These are phyloP conservation scores for Tokudaia tokunoshimensis DNA, from an alignment of 2,797 vertebrate genomes.

Conservation along the genomic window DNA sequence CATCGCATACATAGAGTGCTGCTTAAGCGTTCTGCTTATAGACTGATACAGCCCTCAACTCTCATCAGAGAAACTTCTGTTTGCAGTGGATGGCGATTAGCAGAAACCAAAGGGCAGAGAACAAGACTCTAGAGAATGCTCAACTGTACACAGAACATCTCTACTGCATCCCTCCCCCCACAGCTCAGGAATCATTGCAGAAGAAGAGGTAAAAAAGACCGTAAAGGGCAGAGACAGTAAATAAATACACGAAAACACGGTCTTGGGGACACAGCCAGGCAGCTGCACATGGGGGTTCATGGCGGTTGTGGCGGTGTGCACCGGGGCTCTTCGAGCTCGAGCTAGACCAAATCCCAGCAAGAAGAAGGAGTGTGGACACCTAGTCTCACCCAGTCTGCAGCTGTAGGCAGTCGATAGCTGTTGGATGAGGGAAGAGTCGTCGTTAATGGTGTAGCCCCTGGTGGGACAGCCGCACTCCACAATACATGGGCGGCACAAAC, in stretches of 20 bases:
- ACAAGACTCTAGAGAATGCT: background rate
- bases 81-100: background rate
- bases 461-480: background rate
- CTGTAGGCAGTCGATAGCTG: background rate
- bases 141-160: too few species aligned
- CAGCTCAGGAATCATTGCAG: background rate
- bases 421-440: too few species aligned
- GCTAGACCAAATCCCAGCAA: background rate
- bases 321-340: background rate
- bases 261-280: background rate
- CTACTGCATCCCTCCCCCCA: background rate
- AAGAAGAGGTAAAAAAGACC: background rate
- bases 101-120: background rate
- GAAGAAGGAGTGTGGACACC: background rate
- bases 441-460: background rate
- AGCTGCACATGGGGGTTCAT: background rate
- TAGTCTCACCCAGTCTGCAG: background rate
- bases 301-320: too few species aligned
- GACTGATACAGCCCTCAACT: too few species aligned
- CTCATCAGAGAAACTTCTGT: too few species aligned
- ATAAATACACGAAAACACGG: background rate
- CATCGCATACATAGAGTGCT: background rate
- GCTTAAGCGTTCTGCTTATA: background rate
- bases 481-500: too few species aligned
- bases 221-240: background rate